Evolutionary conservation across 2,888 invertebrate genomes (phyloP).

Genomic region (Silvanus unidentatus): DNA sequence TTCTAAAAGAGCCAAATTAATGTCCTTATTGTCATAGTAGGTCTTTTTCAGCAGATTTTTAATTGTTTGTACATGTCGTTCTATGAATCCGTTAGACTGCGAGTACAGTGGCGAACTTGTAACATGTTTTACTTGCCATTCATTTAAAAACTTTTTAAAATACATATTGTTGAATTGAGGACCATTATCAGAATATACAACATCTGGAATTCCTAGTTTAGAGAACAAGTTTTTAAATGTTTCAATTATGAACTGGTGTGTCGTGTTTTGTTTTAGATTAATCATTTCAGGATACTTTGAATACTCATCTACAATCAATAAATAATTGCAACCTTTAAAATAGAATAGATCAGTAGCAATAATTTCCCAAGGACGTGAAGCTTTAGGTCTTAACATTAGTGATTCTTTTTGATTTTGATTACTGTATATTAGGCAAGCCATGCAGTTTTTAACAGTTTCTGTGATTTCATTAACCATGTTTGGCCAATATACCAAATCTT

Average conservation of each 20-base stretch:
- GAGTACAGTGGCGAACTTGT: constrained; percentile 17
- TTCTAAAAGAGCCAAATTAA: constrained; percentile 6
- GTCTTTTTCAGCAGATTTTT: neutral
- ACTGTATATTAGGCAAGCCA: constrained; percentile 12
- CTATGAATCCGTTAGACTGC: constrained; percentile 15
- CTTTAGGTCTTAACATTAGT: constrained; percentile 14
- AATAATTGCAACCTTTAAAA: constrained; percentile 16
- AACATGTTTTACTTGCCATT: constrained; percentile 19
- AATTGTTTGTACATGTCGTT: constrained; percentile 8
- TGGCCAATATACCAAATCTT: constrained; percentile 16
- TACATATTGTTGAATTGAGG: constrained; percentile 18
- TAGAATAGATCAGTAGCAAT: constrained; percentile 24
- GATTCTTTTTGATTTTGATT: constrained; percentile 14
- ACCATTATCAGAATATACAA: constrained; percentile 22
- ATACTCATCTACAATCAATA: constrained; percentile 26
- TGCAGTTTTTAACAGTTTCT: constrained; percentile 12
- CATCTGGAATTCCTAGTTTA: constrained; percentile 20
- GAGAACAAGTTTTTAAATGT: constrained; percentile 22
- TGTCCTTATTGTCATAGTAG: constrained; percentile 10
- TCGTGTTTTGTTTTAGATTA: constrained; percentile 16
- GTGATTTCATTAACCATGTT: constrained; percentile 15
- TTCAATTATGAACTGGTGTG: constrained; percentile 16
- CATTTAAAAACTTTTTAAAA: constrained; percentile 17
- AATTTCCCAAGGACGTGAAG: constrained; percentile 22
- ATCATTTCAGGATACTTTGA: constrained; percentile 25